Conservation (phyloP, 2,888 invertebrate genomes). For the Scrobipalpa costella region DNA sequence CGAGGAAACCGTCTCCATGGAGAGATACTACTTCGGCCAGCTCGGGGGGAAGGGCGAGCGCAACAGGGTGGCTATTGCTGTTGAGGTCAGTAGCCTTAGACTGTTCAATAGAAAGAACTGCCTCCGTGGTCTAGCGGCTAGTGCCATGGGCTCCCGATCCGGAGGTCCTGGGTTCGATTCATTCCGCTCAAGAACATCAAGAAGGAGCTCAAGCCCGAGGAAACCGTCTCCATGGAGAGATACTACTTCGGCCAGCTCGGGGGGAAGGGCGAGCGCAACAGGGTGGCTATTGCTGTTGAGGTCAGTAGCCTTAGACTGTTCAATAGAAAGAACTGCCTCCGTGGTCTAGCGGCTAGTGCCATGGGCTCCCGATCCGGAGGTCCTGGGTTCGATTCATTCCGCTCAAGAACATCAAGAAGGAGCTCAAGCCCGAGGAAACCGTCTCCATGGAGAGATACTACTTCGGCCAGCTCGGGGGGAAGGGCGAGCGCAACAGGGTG, state of each 20-base stretch:
- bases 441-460: constrained; percentile 84
- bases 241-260: constrained; percentile 83
- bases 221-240: constrained; percentile 81
- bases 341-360: too few relatives aligned
- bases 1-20: constrained; percentile 79
- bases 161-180: too few relatives aligned
- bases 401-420: constrained; percentile 69
- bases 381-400: too few relatives aligned
- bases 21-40: constrained; percentile 84
- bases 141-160: too few relatives aligned
- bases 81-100: constrained; percentile 66
- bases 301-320: neutral
- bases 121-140: too few relatives aligned
- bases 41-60: constrained; percentile 51
- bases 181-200: constrained; percentile 68
- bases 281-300: constrained; percentile 64
- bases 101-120: too few relatives aligned
- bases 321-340: too few relatives aligned
- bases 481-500: constrained; percentile 39
- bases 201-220: constrained; percentile 66
- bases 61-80: constrained; percentile 58
- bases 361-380: too few relatives aligned
- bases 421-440: constrained; percentile 65
- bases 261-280: constrained; percentile 44
- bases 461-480: constrained; percentile 79